Percentiles rank a stretch among this genome's conserved stretches.
Conservation (phyloP, 2,888 invertebrate species). For the Leucoma salicis region DNA sequence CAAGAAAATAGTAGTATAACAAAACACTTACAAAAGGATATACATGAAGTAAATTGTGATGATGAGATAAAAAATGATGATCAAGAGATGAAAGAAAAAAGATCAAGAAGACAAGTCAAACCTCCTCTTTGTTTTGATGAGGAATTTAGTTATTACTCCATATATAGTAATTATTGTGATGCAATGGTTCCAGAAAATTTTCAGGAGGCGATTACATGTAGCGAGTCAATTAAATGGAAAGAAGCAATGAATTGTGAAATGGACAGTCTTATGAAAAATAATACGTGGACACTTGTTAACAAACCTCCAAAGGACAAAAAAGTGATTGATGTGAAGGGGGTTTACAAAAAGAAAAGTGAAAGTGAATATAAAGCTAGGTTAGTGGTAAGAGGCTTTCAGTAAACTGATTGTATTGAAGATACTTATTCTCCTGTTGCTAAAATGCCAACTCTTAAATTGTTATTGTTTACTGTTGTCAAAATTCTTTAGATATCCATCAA, state of each 20-base stretch:
- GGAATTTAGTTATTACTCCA: neutral
- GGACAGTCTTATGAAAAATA: neutral
- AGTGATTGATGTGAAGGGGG: constrained; percentile 3
- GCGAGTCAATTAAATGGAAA: neutral
- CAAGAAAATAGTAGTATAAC: too few relatives aligned
- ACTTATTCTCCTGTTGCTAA: constrained; percentile 6
- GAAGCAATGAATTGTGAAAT: neutral
- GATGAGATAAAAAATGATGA: too few relatives aligned
- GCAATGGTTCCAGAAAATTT: constrained; percentile 1
- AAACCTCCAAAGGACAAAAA: constrained; percentile 1
- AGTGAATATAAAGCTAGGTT: constrained; percentile 3
- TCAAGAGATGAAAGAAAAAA: too few relatives aligned
- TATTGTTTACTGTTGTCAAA: too few relatives aligned
- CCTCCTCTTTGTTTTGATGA: neutral
- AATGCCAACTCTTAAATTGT: neutral
- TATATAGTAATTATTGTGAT: neutral
- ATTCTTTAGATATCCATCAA: too few relatives aligned
- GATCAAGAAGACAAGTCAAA: neutral
- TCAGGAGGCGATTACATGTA: constrained; percentile 5
- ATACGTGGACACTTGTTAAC: neutral
- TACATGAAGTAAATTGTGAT: too few relatives aligned
- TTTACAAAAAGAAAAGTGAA: constrained; percentile 1
- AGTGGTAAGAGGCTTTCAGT: constrained; percentile 10
- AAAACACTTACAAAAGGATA: too few relatives aligned
- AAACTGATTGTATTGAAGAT: constrained; percentile 3